Percentiles rank a stretch among this genome's conserved stretches.
These are phyloP conservation scores for Melieria picta DNA, from an alignment of 2,888 invertebrate species.

Conservation along the genomic window DNA sequence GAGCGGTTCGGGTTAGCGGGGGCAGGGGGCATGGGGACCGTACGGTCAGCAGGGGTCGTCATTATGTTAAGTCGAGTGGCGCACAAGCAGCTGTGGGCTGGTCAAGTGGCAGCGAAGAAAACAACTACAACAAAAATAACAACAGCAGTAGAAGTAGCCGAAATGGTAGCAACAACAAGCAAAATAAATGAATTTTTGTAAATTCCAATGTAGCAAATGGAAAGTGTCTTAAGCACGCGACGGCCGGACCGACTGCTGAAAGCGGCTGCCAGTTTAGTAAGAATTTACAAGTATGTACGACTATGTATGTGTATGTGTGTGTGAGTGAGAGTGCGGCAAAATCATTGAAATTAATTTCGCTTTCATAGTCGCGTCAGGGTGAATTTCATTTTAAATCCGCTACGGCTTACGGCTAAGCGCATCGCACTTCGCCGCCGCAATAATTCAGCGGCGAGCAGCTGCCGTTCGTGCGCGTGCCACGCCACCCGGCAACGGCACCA, in stretches of 20 bases:
- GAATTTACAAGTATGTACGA: too few relatives aligned
- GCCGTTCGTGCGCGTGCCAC: background rate
- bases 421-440: background rate
- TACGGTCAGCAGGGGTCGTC: too few relatives aligned
- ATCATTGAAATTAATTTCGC: conserved; percentile 25
- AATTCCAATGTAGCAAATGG: conserved; percentile 17
- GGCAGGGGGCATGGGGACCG: too few relatives aligned
- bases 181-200: conserved; percentile 22
- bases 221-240: conserved; percentile 24
- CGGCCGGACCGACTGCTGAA: too few relatives aligned
- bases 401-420: conserved; percentile 15
- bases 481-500: conserved; percentile 1
- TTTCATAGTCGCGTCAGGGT: background rate
- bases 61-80: background rate
- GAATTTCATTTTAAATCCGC: conserved; percentile 18
- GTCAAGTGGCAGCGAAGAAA: background rate
- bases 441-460: conserved; percentile 9
- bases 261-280: too few relatives aligned
- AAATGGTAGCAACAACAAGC: too few relatives aligned
- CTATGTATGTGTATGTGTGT: too few relatives aligned
- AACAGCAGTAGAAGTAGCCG: background rate
- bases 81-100: background rate
- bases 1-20: too few relatives aligned
- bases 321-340: conserved; percentile 18
- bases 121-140: too few relatives aligned